Conservation (phyloP, 2,113 vertebrate genomes). For the Felis chaus region DNA sequence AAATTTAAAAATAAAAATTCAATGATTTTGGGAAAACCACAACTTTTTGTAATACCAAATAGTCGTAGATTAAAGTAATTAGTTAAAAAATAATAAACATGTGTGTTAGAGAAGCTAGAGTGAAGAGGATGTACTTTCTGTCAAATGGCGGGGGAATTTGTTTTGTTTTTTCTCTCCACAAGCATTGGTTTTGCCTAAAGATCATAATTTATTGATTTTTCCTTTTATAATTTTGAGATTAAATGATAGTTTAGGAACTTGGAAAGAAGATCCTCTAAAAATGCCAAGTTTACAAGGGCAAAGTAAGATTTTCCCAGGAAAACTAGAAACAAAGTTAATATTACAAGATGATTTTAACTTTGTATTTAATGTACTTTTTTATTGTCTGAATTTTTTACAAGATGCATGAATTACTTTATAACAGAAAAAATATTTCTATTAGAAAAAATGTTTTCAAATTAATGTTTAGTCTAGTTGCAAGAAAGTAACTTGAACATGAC, state of each 20-base stretch:
- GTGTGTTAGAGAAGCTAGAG: neutral
- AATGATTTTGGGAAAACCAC: neutral
- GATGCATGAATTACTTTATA: neutral
- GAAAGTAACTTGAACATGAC: neutral
- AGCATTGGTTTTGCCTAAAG: neutral
- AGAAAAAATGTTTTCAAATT: neutral
- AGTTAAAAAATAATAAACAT: slow-evolving; percentile 11
- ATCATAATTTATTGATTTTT: neutral
- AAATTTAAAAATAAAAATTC: neutral
- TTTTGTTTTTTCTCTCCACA: neutral
- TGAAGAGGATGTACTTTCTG: neutral
- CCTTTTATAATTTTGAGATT: slow-evolving; percentile 18
- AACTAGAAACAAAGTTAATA: neutral
- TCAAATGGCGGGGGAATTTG: neutral
- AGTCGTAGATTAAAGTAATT: neutral
- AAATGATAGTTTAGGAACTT: neutral
- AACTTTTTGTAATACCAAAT: neutral
- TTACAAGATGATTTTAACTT: neutral
- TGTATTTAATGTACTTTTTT: neutral
- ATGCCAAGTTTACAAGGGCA: neutral
- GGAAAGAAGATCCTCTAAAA: neutral
- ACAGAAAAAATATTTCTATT: neutral
- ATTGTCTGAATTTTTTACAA: neutral
- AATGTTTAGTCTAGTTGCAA: neutral
- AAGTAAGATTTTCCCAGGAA: neutral